phyloP scores from a whole-genome alignment of 2,888 invertebrate species.

The Malachius bipustulatus region DNA sequence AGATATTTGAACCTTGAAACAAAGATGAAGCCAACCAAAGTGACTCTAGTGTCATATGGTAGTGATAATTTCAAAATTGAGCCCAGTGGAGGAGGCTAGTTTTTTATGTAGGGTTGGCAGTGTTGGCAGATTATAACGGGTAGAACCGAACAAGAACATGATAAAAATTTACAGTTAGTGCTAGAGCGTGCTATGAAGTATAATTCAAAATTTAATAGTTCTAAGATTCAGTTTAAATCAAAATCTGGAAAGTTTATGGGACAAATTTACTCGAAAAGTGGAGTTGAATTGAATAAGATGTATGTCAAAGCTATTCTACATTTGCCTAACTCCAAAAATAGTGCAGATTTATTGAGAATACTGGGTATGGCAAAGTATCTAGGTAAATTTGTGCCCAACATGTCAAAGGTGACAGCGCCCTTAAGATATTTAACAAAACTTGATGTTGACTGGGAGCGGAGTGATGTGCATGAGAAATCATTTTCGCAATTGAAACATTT shows the following conservation, averaged over 20 bases:
- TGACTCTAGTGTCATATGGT: conserved; percentile 5
- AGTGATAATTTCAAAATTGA: conserved; percentile 5
- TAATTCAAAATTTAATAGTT: conserved; percentile 26
- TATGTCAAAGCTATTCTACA: conserved; percentile 16
- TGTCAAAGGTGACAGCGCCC: conserved; percentile 20
- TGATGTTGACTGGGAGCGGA: conserved; percentile 17
- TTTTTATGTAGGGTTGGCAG: conserved; percentile 10
- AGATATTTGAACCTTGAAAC: conserved; percentile 2
- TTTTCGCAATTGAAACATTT: conserved; percentile 18
- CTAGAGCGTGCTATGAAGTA: conserved; percentile 19
- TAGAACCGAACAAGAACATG: conserved; percentile 18
- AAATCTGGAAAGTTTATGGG: conserved; percentile 25
- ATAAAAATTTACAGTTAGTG: conserved; percentile 20
- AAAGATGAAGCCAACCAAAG: background rate
- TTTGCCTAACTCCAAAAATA: conserved; percentile 15
- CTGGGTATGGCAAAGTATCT: conserved; percentile 21
- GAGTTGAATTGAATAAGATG: conserved; percentile 13
- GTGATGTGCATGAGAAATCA: conserved; percentile 16
- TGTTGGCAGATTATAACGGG: conserved; percentile 11
- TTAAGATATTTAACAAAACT: conserved; percentile 18
- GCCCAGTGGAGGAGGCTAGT: conserved; percentile 9
- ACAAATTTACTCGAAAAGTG: conserved; percentile 14
- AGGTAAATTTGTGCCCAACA: too few species aligned
- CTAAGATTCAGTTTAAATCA: too few species aligned
- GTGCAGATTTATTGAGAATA: conserved; percentile 17